These are phyloP conservation scores for Eutrigla gurnardus DNA, from an alignment of 2,797 vertebrate species.

Conservation along the genomic window DNA sequence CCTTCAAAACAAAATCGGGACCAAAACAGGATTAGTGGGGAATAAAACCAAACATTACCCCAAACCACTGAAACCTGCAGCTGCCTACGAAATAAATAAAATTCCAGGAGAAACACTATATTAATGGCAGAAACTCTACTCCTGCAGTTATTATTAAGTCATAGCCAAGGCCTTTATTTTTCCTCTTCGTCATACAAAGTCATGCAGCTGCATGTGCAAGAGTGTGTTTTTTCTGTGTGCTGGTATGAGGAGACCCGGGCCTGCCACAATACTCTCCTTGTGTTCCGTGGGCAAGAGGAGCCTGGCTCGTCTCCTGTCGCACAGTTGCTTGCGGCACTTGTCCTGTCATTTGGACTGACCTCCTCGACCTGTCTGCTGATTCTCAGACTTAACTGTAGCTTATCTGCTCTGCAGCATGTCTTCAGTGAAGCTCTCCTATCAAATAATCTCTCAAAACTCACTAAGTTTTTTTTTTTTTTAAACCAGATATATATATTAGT, in stretches of 20 bases:
- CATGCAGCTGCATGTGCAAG: constrained; percentile 72
- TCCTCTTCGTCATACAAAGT: constrained; percentile 52
- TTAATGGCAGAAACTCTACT: constrained; percentile 38
- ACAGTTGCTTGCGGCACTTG: constrained; percentile 84
- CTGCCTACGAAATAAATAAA: constrained; percentile 24
- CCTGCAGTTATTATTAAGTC: constrained; percentile 57
- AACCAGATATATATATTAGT: neutral
- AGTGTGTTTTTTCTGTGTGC: constrained; percentile 49
- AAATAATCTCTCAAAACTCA: constrained; percentile 15
- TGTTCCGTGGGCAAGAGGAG: constrained; percentile 71
- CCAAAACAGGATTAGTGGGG: constrained; percentile 33
- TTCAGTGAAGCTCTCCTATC: constrained; percentile 13
- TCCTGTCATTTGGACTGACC: constrained; percentile 80
- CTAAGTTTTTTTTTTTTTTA: neutral
- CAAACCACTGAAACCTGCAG: constrained; percentile 30
- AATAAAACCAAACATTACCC: constrained; percentile 40
- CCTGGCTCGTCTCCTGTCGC: constrained; percentile 80
- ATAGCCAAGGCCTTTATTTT: constrained; percentile 54
- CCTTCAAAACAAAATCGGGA: constrained; percentile 23
- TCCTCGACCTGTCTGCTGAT: constrained; percentile 72
- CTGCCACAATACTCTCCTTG: constrained; percentile 80
- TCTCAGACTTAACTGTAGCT: constrained; percentile 59
- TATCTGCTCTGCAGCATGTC: constrained; percentile 59
- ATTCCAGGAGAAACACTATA: constrained; percentile 30
- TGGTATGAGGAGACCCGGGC: constrained; percentile 70